A percentile compares a stretch with the other conserved stretches of the same genome.
These are phyloP conservation scores for Schizopygopsis malacanthus DNA, from an alignment of 2,797 vertebrate genomes.

Conservation along the genomic window DNA sequence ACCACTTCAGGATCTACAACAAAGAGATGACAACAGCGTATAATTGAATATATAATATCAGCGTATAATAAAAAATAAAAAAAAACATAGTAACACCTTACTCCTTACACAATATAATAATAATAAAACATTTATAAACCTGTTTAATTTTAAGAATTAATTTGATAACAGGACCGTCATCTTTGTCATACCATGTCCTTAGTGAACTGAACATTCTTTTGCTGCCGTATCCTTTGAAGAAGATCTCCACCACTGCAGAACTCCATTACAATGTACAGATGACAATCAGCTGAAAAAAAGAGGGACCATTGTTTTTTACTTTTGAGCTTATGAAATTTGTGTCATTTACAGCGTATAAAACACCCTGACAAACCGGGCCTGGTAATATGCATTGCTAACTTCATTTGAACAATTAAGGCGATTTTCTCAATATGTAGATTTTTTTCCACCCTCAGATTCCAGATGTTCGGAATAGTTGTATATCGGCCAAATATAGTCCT, in stretches of 20 bases:
- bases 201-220: constrained; percentile 82
- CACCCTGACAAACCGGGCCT: neutral
- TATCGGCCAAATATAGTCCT: too few relatives aligned
- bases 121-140: neutral
- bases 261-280: constrained; percentile 93
- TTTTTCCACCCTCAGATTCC: too few relatives aligned
- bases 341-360: neutral
- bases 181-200: constrained; percentile 80
- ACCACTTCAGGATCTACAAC: constrained; percentile 88
- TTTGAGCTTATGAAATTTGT: neutral
- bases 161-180: neutral
- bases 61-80: neutral
- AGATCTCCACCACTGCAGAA: constrained; percentile 91
- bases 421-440: too few relatives aligned
- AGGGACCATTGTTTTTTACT: neutral
- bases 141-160: neutral
- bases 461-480: too few relatives aligned
- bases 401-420: too few relatives aligned
- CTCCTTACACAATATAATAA: neutral
- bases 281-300: constrained; percentile 76
- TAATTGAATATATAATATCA: too few relatives aligned
- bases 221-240: constrained; percentile 85
- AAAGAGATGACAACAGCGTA: neutral
- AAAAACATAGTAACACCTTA: neutral
- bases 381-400: too few relatives aligned